Conservation (phyloP, 2,113 vertebrate species). For the Chaetodon auriga region DNA sequence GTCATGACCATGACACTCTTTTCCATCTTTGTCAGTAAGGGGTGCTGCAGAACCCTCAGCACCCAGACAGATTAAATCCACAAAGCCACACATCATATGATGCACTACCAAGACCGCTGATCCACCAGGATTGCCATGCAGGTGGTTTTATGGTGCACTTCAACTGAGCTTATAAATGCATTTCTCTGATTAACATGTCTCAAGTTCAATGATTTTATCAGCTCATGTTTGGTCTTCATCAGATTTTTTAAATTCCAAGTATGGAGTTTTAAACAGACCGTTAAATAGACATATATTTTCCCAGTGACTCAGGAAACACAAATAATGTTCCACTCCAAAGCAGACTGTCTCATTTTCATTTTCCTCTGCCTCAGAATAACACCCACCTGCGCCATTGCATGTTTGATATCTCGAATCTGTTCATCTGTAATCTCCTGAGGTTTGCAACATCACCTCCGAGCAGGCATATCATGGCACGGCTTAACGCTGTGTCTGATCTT, state of each 20-base stretch:
- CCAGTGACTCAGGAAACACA: slow-evolving; percentile 50
- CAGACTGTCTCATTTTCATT: slow-evolving; percentile 23
- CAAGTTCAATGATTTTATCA: slow-evolving; percentile 50
- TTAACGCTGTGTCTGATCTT: slow-evolving; percentile 67
- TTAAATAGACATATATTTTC: slow-evolving; percentile 32
- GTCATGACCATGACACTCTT: too few species aligned
- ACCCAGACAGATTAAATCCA: background rate
- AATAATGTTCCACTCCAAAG: slow-evolving; percentile 50
- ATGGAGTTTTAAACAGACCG: slow-evolving; percentile 25
- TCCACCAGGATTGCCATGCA: background rate
- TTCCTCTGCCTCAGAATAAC: background rate
- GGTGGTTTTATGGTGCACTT: background rate
- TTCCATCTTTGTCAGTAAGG: too few species aligned
- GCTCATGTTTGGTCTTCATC: slow-evolving; percentile 38
- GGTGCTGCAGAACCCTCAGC: too few species aligned
- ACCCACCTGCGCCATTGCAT: slow-evolving; percentile 44
- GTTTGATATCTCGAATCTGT: slow-evolving; percentile 59
- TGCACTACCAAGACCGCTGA: background rate
- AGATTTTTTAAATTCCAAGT: slow-evolving; percentile 43
- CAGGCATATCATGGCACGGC: slow-evolving; percentile 34
- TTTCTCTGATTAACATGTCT: slow-evolving; percentile 16
- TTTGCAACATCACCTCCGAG: slow-evolving; percentile 71
- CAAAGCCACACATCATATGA: background rate
- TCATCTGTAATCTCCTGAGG: slow-evolving; percentile 59
- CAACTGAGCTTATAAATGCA: slow-evolving; percentile 3